A percentile compares a stretch with the other conserved stretches of the same genome.
Evolutionary conservation across 1,140 invertebrate species (phyloP).

Genomic region (Branchinecta lindahli): DNA sequence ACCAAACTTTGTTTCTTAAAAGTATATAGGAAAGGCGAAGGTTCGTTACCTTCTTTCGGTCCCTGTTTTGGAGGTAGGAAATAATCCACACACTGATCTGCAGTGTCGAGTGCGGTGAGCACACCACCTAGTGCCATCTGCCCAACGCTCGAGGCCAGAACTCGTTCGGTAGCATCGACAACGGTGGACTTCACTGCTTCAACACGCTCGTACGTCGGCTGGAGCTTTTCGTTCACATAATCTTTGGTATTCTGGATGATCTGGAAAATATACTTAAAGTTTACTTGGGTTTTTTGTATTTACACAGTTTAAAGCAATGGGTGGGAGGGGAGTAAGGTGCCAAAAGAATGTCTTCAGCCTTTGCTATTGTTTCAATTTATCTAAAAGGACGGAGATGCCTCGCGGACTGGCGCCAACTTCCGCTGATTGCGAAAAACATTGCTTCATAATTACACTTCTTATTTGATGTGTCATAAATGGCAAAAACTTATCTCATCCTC

Average conservation of each 20-base stretch:
- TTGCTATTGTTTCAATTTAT: too few species aligned
- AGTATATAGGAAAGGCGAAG: too few species aligned
- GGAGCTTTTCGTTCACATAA: conserved; percentile 20
- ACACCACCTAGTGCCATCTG: conserved; percentile 14
- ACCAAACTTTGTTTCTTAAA: too few species aligned
- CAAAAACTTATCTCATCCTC: too few species aligned
- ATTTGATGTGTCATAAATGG: too few species aligned
- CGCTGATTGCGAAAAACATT: too few species aligned
- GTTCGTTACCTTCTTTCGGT: neutral
- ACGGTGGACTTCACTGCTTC: conserved; percentile 13
- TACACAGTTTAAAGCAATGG: neutral
- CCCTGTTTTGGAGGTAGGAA: conserved; percentile 15
- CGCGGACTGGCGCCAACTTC: too few species aligned
- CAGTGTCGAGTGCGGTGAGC: conserved; percentile 7
- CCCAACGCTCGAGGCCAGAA: conserved; percentile 16
- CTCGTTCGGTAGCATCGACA: neutral
- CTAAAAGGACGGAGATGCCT: too few species aligned
- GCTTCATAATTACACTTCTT: too few species aligned
- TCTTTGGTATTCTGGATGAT: conserved; percentile 19
- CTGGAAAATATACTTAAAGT: conserved; percentile 16
- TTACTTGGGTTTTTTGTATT: neutral
- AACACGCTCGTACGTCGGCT: conserved; percentile 18
- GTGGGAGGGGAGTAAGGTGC: too few species aligned
- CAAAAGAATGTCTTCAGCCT: too few species aligned
- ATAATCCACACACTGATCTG: conserved; percentile 20